A percentile compares a stretch with the other conserved stretches of the same genome.
These are phyloP conservation scores for Rhea pennata DNA, from an alignment of 2,113 vertebrate species.

Conservation along the genomic window DNA sequence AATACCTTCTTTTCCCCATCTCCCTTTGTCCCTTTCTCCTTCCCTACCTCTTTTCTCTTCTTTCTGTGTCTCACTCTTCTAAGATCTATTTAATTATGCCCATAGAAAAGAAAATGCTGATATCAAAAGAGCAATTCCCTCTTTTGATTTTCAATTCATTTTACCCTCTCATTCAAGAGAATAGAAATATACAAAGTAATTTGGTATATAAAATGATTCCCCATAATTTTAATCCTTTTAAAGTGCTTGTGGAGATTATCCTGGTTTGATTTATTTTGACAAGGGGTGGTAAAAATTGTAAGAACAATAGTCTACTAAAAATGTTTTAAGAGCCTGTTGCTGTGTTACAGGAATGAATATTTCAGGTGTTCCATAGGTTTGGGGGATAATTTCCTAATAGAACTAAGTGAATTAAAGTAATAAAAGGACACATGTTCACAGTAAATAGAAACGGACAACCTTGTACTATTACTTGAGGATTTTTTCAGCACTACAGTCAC, in stretches of 20 bases:
- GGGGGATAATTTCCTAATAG: conserved; percentile 55
- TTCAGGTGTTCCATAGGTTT: conserved; percentile 62
- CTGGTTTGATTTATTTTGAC: conserved; percentile 74
- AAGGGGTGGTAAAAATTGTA: conserved; percentile 65
- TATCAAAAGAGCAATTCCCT: conserved; percentile 71
- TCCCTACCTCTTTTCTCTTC: conserved; percentile 37
- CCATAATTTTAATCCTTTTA: conserved; percentile 70
- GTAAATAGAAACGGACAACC: conserved; percentile 36
- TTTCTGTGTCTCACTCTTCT: conserved; percentile 53
- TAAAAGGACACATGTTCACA: not conserved
- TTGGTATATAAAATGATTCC: conserved; percentile 68
- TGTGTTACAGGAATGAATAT: conserved; percentile 46
- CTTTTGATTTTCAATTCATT: conserved; percentile 73
- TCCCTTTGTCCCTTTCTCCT: conserved; percentile 35
- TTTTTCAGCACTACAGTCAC: not conserved
- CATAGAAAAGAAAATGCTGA: conserved; percentile 64
- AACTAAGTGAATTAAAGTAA: conserved; percentile 53
- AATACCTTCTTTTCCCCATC: conserved; percentile 8
- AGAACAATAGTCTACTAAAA: conserved; percentile 71
- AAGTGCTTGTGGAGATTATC: conserved; percentile 67
- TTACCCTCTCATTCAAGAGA: conserved; percentile 69
- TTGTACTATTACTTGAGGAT: not conserved
- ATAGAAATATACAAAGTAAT: conserved; percentile 71
- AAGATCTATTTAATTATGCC: conserved; percentile 73
- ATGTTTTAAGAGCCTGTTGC: conserved; percentile 68